Conservation (phyloP, 2,113 vertebrate genomes). For the Aix galericulata region DNA sequence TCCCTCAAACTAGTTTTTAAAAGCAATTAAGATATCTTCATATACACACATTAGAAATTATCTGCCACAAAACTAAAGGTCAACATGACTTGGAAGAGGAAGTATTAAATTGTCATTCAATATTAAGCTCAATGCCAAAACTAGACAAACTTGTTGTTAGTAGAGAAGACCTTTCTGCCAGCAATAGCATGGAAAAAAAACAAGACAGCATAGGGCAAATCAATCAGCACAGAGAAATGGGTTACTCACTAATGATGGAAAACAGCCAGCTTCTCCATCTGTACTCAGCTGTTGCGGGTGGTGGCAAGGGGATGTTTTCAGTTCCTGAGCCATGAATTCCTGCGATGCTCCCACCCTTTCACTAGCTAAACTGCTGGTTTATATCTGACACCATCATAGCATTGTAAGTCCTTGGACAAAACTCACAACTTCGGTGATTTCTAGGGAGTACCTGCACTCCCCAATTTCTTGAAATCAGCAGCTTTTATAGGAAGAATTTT, state of each 20-base stretch:
- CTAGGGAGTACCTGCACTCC: neutral
- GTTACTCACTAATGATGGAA: conserved; percentile 37
- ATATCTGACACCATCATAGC: neutral
- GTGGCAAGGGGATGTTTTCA: neutral
- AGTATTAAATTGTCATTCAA: conserved; percentile 24
- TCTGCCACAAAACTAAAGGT: conserved; percentile 3
- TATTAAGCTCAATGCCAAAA: neutral
- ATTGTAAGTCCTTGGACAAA: neutral
- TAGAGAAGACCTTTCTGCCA: conserved; percentile 22
- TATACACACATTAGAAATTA: neutral
- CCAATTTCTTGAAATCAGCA: neutral
- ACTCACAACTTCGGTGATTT: neutral
- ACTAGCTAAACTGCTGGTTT: neutral
- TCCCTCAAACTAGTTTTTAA: neutral
- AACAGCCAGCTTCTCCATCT: conserved; percentile 44
- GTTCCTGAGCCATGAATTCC: neutral
- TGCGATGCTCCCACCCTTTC: neutral
- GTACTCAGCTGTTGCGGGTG: neutral
- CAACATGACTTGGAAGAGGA: conserved; percentile 3
- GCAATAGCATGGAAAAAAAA: neutral
- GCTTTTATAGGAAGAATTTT: neutral
- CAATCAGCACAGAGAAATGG: conserved; percentile 53
- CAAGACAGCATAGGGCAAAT: conserved; percentile 18
- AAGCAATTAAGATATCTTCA: neutral
- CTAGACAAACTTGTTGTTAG: neutral